Percentiles rank a stretch among this genome's conserved stretches.
phyloP scores from a whole-genome alignment of 2,888 invertebrate genomes.

The Serripes groenlandicus region DNA sequence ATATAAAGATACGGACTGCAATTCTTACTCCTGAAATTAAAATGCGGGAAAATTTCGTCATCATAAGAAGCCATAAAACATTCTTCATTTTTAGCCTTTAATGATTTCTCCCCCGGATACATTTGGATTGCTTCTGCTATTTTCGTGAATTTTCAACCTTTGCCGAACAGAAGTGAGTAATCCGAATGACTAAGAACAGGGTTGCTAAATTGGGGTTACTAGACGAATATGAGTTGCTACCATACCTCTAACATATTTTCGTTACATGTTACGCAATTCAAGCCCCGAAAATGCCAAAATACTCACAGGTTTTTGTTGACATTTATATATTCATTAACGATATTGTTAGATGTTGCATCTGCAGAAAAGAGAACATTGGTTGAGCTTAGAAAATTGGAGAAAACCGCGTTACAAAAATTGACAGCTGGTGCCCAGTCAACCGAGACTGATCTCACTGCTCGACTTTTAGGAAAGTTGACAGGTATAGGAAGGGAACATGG shows the following conservation, averaged over 20 bases:
- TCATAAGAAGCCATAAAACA: too few relatives aligned
- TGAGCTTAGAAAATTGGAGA: conserved; percentile 67
- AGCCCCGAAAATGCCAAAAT: not conserved
- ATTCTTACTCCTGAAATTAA: too few relatives aligned
- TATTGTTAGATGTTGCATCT: conserved; percentile 63
- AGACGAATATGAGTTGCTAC: too few relatives aligned
- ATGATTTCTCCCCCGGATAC: too few relatives aligned
- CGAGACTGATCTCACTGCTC: conserved; percentile 53
- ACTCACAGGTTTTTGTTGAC: conserved; percentile 33
- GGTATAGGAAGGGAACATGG: conserved; percentile 68
- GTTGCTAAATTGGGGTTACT: too few relatives aligned
- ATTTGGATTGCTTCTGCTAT: too few relatives aligned
- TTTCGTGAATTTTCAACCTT: too few relatives aligned
- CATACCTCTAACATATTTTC: not conserved
- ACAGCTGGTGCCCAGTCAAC: conserved; percentile 64
- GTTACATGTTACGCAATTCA: not conserved
- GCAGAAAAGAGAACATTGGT: conserved; percentile 65
- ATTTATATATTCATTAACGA: conserved; percentile 59
- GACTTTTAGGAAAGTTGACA: conserved; percentile 68
- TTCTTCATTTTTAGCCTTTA: too few relatives aligned
- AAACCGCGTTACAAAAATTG: conserved; percentile 62
- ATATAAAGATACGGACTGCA: too few relatives aligned
- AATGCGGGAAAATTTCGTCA: too few relatives aligned
- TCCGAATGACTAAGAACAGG: too few relatives aligned
- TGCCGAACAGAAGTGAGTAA: too few relatives aligned